Conservation (phyloP, 2,797 vertebrate genomes). For the Saxicola maurus region DNA sequence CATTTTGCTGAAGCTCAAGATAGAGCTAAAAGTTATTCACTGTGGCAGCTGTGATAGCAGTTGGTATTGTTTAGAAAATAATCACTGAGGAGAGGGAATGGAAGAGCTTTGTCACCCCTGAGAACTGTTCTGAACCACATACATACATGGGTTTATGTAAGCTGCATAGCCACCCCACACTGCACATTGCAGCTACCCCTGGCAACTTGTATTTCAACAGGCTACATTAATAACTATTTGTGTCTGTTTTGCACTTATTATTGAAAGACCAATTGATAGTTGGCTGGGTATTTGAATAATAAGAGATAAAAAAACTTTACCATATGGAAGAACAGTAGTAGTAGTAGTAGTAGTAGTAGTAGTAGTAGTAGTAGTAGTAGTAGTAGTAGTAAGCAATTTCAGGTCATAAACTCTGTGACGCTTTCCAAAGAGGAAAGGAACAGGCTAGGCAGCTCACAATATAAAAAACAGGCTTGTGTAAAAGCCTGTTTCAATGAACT, state of each 20-base stretch:
- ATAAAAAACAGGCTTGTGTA: not conserved
- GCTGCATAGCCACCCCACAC: fast-evolving
- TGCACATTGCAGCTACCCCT: fast-evolving
- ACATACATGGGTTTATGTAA: fast-evolving
- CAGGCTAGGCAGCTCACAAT: not conserved
- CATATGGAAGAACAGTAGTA: not conserved
- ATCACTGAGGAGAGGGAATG: not conserved
- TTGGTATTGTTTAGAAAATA: not conserved
- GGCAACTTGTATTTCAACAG: not conserved
- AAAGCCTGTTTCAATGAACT: not conserved
- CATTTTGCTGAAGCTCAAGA: not conserved
- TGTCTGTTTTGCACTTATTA: not conserved
- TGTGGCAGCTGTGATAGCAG: not conserved
- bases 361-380: too few relatives aligned
- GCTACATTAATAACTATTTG: not conserved
- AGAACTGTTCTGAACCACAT: fast-evolving
- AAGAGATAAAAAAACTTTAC: not conserved
- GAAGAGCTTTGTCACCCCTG: not conserved
- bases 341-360: too few relatives aligned
- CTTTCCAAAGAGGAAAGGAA: not conserved
- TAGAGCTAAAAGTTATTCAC: not conserved
- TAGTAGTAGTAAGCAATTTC: not conserved
- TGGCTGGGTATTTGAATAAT: not conserved
- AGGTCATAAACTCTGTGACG: not conserved
- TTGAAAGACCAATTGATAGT: not conserved